Evolutionary conservation across 2,797 vertebrate species (phyloP).

Genomic region (Urophycis tenuis): DNA sequence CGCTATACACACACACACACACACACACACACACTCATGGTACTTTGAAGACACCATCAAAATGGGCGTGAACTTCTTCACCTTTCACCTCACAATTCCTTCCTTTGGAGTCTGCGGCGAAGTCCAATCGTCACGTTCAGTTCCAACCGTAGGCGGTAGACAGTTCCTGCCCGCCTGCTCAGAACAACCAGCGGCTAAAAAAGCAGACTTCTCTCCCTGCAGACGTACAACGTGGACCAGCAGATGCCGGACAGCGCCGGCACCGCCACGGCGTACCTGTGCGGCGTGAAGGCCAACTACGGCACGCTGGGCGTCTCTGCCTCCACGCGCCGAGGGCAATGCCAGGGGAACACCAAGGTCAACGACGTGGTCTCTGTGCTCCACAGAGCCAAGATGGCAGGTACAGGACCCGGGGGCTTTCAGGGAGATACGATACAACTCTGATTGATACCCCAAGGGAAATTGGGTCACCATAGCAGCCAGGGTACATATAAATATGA

Average conservation of each 20-base stretch:
- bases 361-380: conserved; percentile 72
- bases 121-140: background rate
- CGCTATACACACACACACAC: background rate
- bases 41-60: background rate
- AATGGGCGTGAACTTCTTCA: background rate
- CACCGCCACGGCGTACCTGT: conserved; percentile 73
- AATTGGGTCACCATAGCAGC: too few relatives aligned
- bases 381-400: conserved; percentile 66
- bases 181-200: background rate
- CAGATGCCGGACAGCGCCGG: conserved; percentile 79
- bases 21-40: too few relatives aligned
- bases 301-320: conserved; percentile 73
- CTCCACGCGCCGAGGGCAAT: conserved; percentile 48
- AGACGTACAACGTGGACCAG: conserved; percentile 77
- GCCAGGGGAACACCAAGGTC: conserved; percentile 47
- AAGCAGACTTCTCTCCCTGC: background rate
- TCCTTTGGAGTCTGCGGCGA: background rate
- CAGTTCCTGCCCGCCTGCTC: background rate
- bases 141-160: background rate
- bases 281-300: conserved; percentile 76
- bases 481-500: too few relatives aligned
- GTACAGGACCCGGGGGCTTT: conserved; percentile 37
- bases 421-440: too few relatives aligned
- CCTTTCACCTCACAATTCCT: background rate
- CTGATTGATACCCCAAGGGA: too few relatives aligned